A percentile compares a stretch with the other conserved stretches of the same genome.
Conservation (phyloP, 2,888 invertebrate genomes). For the Encarsia formosa region DNA sequence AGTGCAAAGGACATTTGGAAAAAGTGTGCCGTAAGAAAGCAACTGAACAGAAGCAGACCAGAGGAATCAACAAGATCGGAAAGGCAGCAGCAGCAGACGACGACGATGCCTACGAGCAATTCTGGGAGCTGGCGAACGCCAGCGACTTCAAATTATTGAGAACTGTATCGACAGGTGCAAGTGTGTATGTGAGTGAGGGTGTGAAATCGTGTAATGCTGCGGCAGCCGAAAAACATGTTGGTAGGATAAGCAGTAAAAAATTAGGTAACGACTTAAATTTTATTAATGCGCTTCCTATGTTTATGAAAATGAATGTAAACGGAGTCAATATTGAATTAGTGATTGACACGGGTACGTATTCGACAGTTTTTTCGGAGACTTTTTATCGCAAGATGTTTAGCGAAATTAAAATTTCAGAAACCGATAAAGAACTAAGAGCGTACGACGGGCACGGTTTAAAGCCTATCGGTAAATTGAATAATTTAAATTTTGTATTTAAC, state of each 20-base stretch:
- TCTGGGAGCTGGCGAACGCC: not conserved
- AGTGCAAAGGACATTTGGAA: conserved; percentile 5
- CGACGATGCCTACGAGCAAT: not conserved
- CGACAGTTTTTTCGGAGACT: conserved; percentile 17
- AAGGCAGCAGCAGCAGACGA: not conserved
- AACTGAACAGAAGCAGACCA: not conserved
- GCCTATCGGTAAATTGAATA: conserved; percentile 11
- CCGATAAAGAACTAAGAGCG: conserved; percentile 5
- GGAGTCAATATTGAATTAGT: conserved; percentile 5
- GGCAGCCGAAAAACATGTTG: not conserved
- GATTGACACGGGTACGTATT: conserved; percentile 23
- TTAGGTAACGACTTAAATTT: too few relatives aligned
- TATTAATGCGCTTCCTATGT: conserved; percentile 1
- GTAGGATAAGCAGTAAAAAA: too few relatives aligned
- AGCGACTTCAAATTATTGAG: not conserved
- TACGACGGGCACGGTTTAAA: conserved; percentile 8
- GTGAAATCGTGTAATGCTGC: conserved; percentile 2
- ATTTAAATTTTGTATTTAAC: conserved; percentile 12
- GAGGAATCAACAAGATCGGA: not conserved
- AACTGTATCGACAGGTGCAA: not conserved
- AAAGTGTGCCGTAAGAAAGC: conserved; percentile 4
- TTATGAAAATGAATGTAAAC: conserved; percentile 11
- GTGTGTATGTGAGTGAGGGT: not conserved
- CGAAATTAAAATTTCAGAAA: not conserved
- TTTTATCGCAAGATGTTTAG: conserved; percentile 3